Evolutionary conservation across 2,888 invertebrate genomes (phyloP).

Genomic region (Drosophila mercatorum): DNA sequence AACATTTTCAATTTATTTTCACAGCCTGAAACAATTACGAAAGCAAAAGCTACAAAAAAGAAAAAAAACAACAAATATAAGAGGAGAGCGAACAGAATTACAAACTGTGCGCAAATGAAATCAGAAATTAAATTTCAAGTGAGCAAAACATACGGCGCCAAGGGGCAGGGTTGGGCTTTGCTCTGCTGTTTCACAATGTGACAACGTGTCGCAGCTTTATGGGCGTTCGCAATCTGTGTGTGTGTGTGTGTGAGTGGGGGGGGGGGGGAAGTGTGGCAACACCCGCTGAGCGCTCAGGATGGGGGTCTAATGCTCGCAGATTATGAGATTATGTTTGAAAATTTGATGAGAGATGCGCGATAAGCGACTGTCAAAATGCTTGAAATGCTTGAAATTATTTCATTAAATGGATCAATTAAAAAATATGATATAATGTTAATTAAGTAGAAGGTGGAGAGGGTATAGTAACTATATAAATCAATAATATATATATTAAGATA

Average conservation of each 20-base stretch:
- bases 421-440: not conserved
- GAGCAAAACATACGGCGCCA: slow-evolving; percentile 73
- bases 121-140: slow-evolving; percentile 78
- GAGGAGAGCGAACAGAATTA: slow-evolving; percentile 25
- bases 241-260: no score
- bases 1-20: slow-evolving; percentile 76
- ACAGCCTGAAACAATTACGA: slow-evolving; percentile 77
- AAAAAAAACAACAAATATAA: not conserved
- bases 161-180: not conserved
- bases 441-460: not conserved
- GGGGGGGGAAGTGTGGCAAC: slow-evolving; percentile 33
- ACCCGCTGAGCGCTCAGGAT: slow-evolving; percentile 42
- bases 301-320: slow-evolving; percentile 38
- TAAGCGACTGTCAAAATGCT: slow-evolving; percentile 24
- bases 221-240: slow-evolving; percentile 21
- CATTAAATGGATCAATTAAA: slow-evolving; percentile 17
- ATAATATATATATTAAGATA: no score
- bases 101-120: slow-evolving; percentile 76
- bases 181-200: slow-evolving; percentile 31
- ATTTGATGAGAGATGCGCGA: slow-evolving; percentile 33
- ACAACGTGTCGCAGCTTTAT: slow-evolving; percentile 48
- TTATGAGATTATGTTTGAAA: slow-evolving; percentile 57
- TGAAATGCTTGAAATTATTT: slow-evolving; percentile 3
- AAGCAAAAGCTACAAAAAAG: slow-evolving; percentile 28
- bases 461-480: not conserved